phyloP scores from a whole-genome alignment of 2,888 invertebrate genomes.

The Eucera pruinosa region DNA sequence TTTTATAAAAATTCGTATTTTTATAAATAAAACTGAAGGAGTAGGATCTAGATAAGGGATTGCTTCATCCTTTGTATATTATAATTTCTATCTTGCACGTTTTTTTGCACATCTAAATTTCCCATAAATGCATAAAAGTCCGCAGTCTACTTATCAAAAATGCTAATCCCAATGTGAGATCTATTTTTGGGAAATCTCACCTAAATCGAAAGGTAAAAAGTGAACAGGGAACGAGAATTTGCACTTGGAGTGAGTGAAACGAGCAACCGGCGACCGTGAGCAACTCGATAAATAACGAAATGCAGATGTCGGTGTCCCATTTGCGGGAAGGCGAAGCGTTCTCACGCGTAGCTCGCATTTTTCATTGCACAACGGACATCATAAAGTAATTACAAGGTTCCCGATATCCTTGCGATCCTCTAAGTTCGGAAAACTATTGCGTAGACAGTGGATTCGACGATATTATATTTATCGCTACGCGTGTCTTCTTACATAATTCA shows the following conservation, averaged over 20 bases:
- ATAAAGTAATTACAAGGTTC: slow-evolving; percentile 8
- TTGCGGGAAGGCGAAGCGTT: slow-evolving; percentile 10
- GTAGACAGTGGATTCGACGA: neutral
- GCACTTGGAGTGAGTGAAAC: neutral
- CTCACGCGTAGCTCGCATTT: slow-evolving; percentile 17
- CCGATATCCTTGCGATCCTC: neutral
- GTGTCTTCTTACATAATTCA: slow-evolving; percentile 17
- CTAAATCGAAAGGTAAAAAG: too few species aligned
- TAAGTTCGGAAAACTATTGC: neutral
- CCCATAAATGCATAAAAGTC: too few species aligned
- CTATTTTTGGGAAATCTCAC: too few species aligned
- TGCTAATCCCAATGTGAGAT: too few species aligned
- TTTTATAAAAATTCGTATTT: too few species aligned
- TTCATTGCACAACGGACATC: slow-evolving; percentile 40
- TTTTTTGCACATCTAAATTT: too few species aligned
- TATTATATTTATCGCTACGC: neutral
- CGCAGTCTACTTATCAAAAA: too few species aligned
- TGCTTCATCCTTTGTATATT: too few species aligned
- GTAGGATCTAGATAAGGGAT: too few species aligned
- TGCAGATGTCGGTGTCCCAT: slow-evolving; percentile 22
- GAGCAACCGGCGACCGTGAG: slow-evolving; percentile 10
- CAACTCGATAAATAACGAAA: slow-evolving; percentile 19
- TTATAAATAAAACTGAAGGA: too few species aligned
- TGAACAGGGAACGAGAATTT: neutral
- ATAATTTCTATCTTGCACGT: too few species aligned